A percentile compares a stretch with the other conserved stretches of the same genome.
Evolutionary conservation across 2,888 invertebrate species (phyloP).

Genomic region (Therioaphis trifolii): DNA sequence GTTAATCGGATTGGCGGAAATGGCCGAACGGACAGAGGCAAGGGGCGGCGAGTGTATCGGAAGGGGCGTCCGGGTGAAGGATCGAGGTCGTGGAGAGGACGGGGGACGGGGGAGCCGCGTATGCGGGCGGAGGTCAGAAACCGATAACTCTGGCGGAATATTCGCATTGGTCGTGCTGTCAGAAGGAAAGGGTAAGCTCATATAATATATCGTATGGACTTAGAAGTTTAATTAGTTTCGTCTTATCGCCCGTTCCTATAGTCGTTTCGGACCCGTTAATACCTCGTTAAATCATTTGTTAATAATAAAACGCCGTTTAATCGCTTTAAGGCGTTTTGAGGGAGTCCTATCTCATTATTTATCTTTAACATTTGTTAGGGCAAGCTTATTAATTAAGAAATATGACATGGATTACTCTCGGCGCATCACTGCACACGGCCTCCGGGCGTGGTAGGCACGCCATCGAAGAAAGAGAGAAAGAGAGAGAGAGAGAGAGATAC

Average conservation of each 20-base stretch:
- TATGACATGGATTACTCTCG: background rate
- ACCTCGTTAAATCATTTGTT: slow-evolving; percentile 18
- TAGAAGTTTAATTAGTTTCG: slow-evolving; percentile 32
- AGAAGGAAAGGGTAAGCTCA: background rate
- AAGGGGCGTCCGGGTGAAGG: too few relatives aligned
- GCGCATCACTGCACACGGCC: too few relatives aligned
- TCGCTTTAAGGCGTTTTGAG: background rate
- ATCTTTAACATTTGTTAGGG: background rate
- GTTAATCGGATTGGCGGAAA: slow-evolving; percentile 26
- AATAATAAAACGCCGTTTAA: slow-evolving; percentile 24
- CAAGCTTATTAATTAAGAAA: slow-evolving; percentile 29
- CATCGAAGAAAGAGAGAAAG: too few relatives aligned
- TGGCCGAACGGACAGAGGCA: background rate
- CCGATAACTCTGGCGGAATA: background rate
- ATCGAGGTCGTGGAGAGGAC: too few relatives aligned
- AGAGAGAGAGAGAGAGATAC: too few relatives aligned
- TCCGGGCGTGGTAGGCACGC: too few relatives aligned
- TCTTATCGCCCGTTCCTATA: background rate
- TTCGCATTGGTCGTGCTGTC: background rate
- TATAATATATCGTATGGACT: background rate
- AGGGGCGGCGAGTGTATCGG: background rate
- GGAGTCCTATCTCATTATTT: background rate
- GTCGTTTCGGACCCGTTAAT: background rate
- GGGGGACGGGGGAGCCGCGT: too few relatives aligned
- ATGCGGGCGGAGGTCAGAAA: background rate